Base-by-base conservation (phyloP, 2,113 vertebrate genomes). In the Stegostoma tigrinum region DNA sequence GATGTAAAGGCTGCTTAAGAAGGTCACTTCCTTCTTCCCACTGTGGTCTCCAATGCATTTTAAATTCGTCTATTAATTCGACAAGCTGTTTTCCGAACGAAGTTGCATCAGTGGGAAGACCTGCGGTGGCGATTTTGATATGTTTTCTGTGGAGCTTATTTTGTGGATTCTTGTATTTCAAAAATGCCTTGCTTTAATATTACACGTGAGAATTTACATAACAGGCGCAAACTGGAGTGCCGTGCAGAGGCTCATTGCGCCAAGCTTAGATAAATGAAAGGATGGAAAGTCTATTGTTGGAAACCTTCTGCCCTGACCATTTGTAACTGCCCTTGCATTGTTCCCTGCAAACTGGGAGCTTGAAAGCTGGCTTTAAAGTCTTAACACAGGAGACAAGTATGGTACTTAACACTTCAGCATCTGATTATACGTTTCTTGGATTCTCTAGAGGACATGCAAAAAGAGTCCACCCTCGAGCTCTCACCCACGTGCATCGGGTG, bases 251-350 rank as follows among this genome's bases (percentile, higher is more conserved):
- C 64, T 70, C 27, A 2, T 45, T 72, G 94, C 91, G 94, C 8
- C 38, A 23, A 42, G 80, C 55, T 94, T 48, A 78, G 78, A 83
- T 70, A 83, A 72, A 52, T 96, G 87, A 95, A 95, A 94, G 95
- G 55, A 55, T 67, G 83, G 86, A 94, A 70, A 48, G 80, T 90
- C 96, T 72, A 96, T 95, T 96, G 96, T 95, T 96, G 95, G 42
- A 80, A 30, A 70, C 72, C 61, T 96, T 95, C 64, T 89, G 55
- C 61, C 68, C 78, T 80, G 95, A 95, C 48, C 66, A 45, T 66
- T 83, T 96, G 87, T 93, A 75, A 95, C 87, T 87, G n/a, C 30
- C 67, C 68, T 95, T 27, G 67, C 48, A 52, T 95, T 96, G 80
- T 93, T 90, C 72, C 87, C 91, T n/a, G 89, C 70, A 95, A 95